Evolutionary conservation across 2,888 invertebrate species (phyloP).

Genomic region (Smittia sp.): DNA sequence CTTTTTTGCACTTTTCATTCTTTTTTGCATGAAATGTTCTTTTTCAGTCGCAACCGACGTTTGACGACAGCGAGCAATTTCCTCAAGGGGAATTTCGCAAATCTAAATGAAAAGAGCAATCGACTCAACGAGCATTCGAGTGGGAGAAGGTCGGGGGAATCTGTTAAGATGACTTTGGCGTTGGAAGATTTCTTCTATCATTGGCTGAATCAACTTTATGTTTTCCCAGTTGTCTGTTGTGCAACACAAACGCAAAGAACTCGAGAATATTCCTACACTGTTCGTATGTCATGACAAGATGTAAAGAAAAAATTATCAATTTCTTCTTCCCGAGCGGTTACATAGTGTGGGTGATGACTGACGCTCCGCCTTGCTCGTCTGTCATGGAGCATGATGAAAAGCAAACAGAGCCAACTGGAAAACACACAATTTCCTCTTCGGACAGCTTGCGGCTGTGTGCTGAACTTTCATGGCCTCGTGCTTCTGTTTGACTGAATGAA

Average conservation of each 20-base stretch:
- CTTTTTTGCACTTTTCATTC: neutral
- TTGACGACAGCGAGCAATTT: neutral
- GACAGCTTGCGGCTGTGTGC: neutral
- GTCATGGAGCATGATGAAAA: conserved; percentile 3
- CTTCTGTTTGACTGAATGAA: neutral
- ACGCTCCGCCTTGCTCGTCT: conserved; percentile 1
- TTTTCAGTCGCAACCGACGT: neutral
- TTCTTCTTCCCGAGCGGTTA: neutral
- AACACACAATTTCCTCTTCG: neutral
- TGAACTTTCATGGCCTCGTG: neutral
- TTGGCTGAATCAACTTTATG: conserved; percentile 1
- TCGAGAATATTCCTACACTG: neutral
- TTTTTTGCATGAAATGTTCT: conserved; percentile 17
- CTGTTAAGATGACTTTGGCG: neutral
- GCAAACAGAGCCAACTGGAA: conserved; percentile 6
- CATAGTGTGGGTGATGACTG: conserved; percentile 6
- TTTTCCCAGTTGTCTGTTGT: neutral
- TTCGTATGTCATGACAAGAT: neutral
- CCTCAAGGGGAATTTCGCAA: neutral
- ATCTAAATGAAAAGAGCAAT: neutral
- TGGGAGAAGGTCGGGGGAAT: neutral
- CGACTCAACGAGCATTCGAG: neutral
- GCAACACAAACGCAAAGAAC: neutral
- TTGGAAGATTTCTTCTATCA: conserved; percentile 1
- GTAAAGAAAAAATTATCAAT: conserved; percentile 20